Percentiles rank a stretch among this genome's conserved stretches.
Conservation (phyloP, 2,888 invertebrate species). For the Dasysyrphus albostriatus region DNA sequence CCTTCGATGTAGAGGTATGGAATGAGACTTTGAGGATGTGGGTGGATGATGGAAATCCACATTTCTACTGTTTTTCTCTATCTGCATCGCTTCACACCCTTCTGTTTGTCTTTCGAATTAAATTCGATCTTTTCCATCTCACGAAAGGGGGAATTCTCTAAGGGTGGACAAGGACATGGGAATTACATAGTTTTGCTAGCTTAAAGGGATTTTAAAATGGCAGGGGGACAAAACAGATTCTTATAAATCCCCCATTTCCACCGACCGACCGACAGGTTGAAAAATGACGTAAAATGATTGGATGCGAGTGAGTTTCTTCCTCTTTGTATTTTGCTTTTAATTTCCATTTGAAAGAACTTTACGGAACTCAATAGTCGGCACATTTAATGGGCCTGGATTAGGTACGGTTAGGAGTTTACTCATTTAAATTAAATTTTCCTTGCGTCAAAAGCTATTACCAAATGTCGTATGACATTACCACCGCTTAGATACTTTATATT, state of each 20-base stretch:
- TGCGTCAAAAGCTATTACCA: slow-evolving; percentile 41
- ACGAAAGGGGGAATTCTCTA: not conserved
- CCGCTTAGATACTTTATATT: not conserved
- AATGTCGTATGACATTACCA: slow-evolving; percentile 43
- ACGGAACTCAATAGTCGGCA: not conserved
- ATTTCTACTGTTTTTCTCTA: slow-evolving; percentile 50
- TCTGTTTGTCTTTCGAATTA: slow-evolving; percentile 76
- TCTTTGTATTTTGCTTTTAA: slow-evolving; percentile 47
- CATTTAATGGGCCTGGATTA: slow-evolving; percentile 59
- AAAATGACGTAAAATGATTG: slow-evolving; percentile 74
- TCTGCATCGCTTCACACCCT: slow-evolving; percentile 77
- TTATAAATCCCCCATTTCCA: slow-evolving; percentile 10
- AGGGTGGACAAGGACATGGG: slow-evolving; percentile 68
- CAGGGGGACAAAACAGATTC: slow-evolving; percentile 34
- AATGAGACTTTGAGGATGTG: slow-evolving; percentile 43
- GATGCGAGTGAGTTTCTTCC: slow-evolving; percentile 35
- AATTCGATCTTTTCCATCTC: slow-evolving; percentile 71
- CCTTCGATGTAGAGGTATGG: slow-evolving; percentile 1
- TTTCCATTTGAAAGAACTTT: slow-evolving; percentile 57
- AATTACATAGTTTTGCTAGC: slow-evolving; percentile 61
- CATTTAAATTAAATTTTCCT: slow-evolving; percentile 69
- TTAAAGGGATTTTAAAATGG: slow-evolving; percentile 64
- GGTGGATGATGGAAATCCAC: slow-evolving; percentile 70
- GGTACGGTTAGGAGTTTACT: slow-evolving; percentile 56
- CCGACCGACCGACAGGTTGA: slow-evolving; percentile 68